Evolutionary conservation across 1,140 invertebrate species (phyloP).

Genomic region (Berghia stephanieae): DNA sequence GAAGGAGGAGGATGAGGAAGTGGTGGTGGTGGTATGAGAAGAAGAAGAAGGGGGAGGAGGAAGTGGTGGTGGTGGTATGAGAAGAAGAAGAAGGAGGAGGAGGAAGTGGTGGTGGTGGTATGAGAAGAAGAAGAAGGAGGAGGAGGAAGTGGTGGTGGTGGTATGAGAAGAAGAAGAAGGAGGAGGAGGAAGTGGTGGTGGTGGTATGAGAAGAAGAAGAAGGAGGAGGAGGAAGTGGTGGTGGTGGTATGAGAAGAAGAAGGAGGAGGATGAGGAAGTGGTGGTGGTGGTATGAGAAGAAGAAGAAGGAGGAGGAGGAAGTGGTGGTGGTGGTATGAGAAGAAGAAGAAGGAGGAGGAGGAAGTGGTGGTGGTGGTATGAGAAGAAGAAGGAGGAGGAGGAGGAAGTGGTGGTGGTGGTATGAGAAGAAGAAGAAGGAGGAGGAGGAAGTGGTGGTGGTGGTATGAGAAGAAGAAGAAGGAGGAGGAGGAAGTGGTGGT

Average conservation of each 20-base stretch:
- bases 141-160: background rate
- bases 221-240: slow-evolving; percentile 24
- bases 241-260: background rate
- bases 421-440: no score
- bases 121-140: background rate
- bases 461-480: no score
- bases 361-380: no score
- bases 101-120: background rate
- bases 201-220: slow-evolving; percentile 25
- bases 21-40: background rate
- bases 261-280: background rate
- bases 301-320: background rate
- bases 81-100: background rate
- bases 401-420: no score
- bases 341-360: no score
- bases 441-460: no score
- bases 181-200: background rate
- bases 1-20: background rate
- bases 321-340: background rate
- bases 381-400: no score
- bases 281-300: background rate
- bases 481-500: no score
- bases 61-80: background rate
- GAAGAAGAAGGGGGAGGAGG: background rate
- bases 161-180: background rate